Evolutionary conservation across 2,888 invertebrate species (phyloP), one percentile per base, ranked within the genome.

Genomic region (Pecten maximus): DNA sequence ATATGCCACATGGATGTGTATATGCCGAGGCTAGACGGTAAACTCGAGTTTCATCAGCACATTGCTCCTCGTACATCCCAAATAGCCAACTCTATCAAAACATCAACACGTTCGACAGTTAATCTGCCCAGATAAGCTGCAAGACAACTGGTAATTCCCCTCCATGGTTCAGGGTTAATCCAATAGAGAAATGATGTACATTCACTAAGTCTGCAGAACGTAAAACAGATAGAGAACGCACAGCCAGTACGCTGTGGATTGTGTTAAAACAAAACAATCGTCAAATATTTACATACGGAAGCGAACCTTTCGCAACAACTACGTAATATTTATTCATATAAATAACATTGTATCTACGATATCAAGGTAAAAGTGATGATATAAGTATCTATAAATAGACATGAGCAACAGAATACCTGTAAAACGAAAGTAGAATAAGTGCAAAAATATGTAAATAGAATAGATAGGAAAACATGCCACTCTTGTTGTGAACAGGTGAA

Each of bases 381-480:
- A 74, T 74, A 74, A 74, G 28, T 74, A 74, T 74, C 0, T 74
- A 74, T 74, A 74, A 74, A 74, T 74, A 74, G 74, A 74, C 35
- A 74, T 74, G 74, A 74, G 74, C 74, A 74, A 74, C 10, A 74
- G 74, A 74, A 74, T 8, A 74, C 10, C 35, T 35, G 74, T 35
- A 74, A 35, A 74, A 74, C 74, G 74, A 74, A 74, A 74, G 74
- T 74, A 74, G 35, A 74, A 44, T 44, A 10, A n/a, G n/a, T n/a
- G n/a, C n/a, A n/a, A 54, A 54, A 23, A 54, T 54, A 2, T 54
- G 54, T 19, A 54, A 2, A 23, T 19, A 54, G 3, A 35, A 28
- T 28, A 35, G 28, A 6, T 74, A 74, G 74, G 74, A 6, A 10
- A 74, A 35, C 12, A 28, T 74, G 16, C 6, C 15, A 74, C 28